Evolutionary conservation across 2,113 vertebrate species (phyloP), one percentile per base, ranked within the genome.

Genomic region (Antechinus flavipes): DNA sequence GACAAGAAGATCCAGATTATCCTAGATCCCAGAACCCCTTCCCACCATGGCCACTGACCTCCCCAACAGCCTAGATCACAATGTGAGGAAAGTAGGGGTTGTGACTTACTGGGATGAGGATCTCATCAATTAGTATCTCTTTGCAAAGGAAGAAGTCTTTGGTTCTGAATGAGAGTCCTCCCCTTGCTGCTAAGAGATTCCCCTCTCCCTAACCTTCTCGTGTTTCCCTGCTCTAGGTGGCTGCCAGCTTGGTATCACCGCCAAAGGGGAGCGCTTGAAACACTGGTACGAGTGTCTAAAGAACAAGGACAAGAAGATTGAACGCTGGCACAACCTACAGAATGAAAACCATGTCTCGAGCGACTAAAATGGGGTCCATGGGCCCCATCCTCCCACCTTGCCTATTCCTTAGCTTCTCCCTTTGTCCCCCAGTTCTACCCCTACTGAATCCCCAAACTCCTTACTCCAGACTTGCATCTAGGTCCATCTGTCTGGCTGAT

Each of bases 201-300:
- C 0, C 26, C 76, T 58, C 0, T 0, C 0, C 0, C 76, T 54
- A 23, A 14, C 55, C 68, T 23, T 53, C 25, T 54, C n/a, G 0
- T 84, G 68, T 84, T 42, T 84, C 68, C 19, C 24, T 25, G 92
- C 8, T n/a, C 8, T 97, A 99, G 99, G 99, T 0, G 99, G 99
- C 3, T 99, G 99, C 97, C 99, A 99, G 97, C 98, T 99, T 56
- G 99, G 99, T 49, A 99, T 99, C 98, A 99, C 99, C 0, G 99
- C 99, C 54, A 99, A 99, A 97, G 99, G 99, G 0, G 99, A 99
- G 97, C 98, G 99, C 95, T 99, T 99, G 98, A 99, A 99, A 98
- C 99, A 99, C 98, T 99, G 99, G 99, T 99, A 99, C 0, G 99
- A 99, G 97, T 99, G 99, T 90, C 95, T 99, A 98, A 99, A 99